These are phyloP conservation scores for Buathra laborator DNA, from an alignment of 2,888 invertebrate genomes.

Conservation along the genomic window DNA sequence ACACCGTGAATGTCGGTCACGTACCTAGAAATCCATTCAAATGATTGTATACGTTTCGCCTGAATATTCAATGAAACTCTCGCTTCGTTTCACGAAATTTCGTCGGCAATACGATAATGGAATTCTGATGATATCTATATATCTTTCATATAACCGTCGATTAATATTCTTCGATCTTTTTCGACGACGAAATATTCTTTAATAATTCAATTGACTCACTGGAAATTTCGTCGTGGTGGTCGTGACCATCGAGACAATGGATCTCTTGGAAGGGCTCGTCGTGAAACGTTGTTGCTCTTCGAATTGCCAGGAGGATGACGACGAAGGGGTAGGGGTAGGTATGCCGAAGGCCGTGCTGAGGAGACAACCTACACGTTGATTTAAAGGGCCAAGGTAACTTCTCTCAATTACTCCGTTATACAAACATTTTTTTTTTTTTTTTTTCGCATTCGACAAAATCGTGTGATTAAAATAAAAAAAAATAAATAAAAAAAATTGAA, in stretches of 20 bases:
- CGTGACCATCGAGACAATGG: constrained; percentile 73
- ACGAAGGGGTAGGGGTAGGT: constrained; percentile 73
- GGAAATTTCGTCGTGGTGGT: constrained; percentile 74
- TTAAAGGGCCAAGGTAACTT: constrained; percentile 63
- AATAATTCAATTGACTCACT: constrained; percentile 68
- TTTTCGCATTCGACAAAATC: neutral
- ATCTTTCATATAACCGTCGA: no score
- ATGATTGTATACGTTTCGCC: constrained; percentile 62
- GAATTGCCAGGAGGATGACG: constrained; percentile 57
- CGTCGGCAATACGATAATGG: neutral
- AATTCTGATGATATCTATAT: neutral
- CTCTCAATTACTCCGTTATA: constrained; percentile 27
- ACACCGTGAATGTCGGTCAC: constrained; percentile 53
- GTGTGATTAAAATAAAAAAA: neutral
- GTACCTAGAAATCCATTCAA: constrained; percentile 72
- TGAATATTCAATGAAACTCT: neutral
- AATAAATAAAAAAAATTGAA: no score
- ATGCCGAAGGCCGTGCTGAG: constrained; percentile 78
- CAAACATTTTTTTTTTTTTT: neutral
- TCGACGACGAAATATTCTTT: no score
- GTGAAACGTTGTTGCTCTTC: constrained; percentile 74
- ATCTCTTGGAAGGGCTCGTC: constrained; percentile 77
- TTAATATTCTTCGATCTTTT: no score
- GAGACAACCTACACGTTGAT: constrained; percentile 77
- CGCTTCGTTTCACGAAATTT: neutral